phyloP scores from a whole-genome alignment of 2,113 vertebrate genomes.

The Euleptes europaea region DNA sequence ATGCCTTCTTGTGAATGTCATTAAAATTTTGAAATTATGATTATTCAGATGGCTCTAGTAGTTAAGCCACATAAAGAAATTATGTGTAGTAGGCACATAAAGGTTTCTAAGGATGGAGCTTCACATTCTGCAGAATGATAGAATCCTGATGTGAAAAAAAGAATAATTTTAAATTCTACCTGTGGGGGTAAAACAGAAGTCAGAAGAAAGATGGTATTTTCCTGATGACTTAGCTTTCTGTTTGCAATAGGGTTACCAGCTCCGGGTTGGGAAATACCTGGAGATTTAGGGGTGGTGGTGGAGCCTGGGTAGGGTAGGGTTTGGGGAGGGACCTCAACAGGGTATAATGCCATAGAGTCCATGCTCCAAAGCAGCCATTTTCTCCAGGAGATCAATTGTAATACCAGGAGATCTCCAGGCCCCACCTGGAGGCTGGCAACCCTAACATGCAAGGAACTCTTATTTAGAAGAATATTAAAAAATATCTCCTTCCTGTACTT shows the following conservation, averaged over 20 bases:
- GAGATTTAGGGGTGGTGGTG: too few relatives aligned
- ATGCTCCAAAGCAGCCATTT: too few relatives aligned
- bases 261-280: too few relatives aligned
- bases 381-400: too few relatives aligned
- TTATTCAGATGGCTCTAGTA: background rate
- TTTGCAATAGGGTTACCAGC: background rate
- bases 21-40: background rate
- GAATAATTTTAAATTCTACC: background rate
- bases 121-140: background rate
- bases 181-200: background rate
- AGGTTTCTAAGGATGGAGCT: background rate
- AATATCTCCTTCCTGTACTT: background rate
- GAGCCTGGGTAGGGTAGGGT: too few relatives aligned
- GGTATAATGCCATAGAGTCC: too few relatives aligned
- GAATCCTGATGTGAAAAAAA: background rate
- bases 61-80: background rate
- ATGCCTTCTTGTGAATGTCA: background rate
- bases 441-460: background rate
- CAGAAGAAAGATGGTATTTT: background rate
- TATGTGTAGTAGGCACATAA: background rate
- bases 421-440: too few relatives aligned
- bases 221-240: background rate
- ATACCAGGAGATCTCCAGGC: too few relatives aligned
- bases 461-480: background rate
- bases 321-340: too few relatives aligned